Conservation (phyloP, 2,888 invertebrate genomes). For the Parnassius apollo region DNA sequence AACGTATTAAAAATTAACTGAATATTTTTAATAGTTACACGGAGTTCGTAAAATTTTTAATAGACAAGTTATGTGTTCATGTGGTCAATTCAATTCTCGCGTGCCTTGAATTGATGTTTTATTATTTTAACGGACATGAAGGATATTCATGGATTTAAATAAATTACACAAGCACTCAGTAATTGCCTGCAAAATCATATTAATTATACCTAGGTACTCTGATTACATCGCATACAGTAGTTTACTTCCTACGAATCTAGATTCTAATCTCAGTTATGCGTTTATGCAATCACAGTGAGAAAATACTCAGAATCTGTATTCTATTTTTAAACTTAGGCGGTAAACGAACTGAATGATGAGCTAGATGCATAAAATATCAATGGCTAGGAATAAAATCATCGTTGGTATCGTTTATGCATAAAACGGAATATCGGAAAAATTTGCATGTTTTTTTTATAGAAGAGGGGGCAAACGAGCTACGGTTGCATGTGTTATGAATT, state of each 20-base stretch:
- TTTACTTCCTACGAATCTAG: constrained; percentile 1
- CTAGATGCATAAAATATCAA: too few species aligned
- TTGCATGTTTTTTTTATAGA: too few species aligned
- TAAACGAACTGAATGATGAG: constrained; percentile 1
- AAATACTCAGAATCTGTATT: constrained; percentile 12
- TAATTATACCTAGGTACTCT: constrained; percentile 9
- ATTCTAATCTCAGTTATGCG: constrained; percentile 4
- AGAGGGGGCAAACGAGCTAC: too few species aligned
- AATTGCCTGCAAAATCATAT: constrained; percentile 15
- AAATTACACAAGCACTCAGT: constrained; percentile 11
- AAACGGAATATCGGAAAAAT: too few species aligned
- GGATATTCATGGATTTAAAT: constrained; percentile 2
- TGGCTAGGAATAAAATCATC: not conserved
- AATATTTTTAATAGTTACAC: too few species aligned
- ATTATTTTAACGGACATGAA: constrained; percentile 5
- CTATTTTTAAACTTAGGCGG: constrained; percentile 18
- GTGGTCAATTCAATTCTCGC: not conserved
- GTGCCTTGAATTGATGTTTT: constrained; percentile 9
- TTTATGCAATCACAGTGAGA: constrained; percentile 9
- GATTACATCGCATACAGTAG: constrained; percentile 5
- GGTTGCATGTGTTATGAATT: too few species aligned
- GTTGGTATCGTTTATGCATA: too few species aligned
- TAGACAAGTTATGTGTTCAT: too few species aligned
- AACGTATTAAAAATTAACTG: too few species aligned
- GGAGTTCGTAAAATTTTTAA: too few species aligned